Percentiles rank a stretch among this genome's conserved stretches.
Conservation (phyloP, 2,888 invertebrate species). For the Dryobotodes eremita region DNA sequence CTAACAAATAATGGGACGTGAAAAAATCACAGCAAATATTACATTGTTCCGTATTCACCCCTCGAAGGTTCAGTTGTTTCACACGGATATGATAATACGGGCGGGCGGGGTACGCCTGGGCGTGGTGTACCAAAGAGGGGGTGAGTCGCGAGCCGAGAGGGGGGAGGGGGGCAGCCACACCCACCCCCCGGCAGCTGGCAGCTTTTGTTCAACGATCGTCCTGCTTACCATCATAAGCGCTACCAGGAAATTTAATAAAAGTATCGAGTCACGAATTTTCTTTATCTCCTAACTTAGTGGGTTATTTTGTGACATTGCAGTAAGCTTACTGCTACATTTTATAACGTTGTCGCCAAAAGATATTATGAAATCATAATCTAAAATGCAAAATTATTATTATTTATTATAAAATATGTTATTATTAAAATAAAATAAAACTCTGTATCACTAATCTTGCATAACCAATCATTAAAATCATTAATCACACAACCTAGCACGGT, state of each 20-base stretch:
- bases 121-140: conserved; percentile 79
- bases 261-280: conserved; percentile 74
- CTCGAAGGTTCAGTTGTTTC: conserved; percentile 81
- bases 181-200: conserved; percentile 82
- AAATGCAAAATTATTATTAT: neutral
- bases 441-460: neutral
- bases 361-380: neutral
- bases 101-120: conserved; percentile 79
- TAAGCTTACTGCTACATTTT: conserved; percentile 22
- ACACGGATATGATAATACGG: conserved; percentile 84
- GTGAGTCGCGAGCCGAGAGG: conserved; percentile 52
- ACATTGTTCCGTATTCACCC: conserved; percentile 84
- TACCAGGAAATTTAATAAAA: conserved; percentile 83
- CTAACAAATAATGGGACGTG: conserved; percentile 81
- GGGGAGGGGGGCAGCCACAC: conserved; percentile 74
- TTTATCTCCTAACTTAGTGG: conserved; percentile 70
- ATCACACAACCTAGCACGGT: neutral
- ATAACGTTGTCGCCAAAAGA: conserved; percentile 1
- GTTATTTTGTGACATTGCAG: conserved; percentile 47
- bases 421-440: neutral
- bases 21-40: conserved; percentile 85
- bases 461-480: conserved; percentile 26
- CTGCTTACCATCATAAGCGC: conserved; percentile 79
- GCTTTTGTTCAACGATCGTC: conserved; percentile 78
- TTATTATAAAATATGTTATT: neutral